These are phyloP conservation scores for Leucoptera coffeella DNA, from an alignment of 2,888 invertebrate genomes.

Conservation along the genomic window DNA sequence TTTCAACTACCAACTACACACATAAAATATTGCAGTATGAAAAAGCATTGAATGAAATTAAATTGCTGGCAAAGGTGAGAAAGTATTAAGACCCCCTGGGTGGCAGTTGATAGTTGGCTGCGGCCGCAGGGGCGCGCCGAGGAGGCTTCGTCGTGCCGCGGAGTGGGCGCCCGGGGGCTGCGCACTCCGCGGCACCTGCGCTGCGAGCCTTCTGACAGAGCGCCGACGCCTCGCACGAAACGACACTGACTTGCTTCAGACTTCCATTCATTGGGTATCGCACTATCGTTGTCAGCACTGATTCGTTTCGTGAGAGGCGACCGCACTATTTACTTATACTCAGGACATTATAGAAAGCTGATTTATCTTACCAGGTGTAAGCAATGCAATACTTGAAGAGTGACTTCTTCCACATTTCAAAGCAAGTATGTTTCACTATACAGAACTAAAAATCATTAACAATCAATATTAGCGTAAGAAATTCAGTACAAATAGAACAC, in stretches of 20 bases:
- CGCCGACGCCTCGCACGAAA: no score
- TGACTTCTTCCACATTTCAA: conserved; percentile 53
- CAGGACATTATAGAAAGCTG: conserved; percentile 50
- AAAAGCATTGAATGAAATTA: no score
- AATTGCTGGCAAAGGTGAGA: conserved; percentile 16
- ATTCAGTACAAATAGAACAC: conserved; percentile 39
- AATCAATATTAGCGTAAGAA: conserved; percentile 44
- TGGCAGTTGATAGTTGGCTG: conserved; percentile 45
- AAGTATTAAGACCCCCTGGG: conserved; percentile 27
- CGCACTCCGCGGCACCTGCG: no score
- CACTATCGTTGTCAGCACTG: no score
- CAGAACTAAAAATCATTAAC: conserved; percentile 48
- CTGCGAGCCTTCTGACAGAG: no score
- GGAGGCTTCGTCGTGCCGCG: no score
- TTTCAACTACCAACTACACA: conserved; percentile 46
- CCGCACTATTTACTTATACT: conserved; percentile 46
- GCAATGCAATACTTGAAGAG: conserved; percentile 51
- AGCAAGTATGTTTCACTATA: conserved; percentile 52
- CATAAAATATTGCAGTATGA: conserved; percentile 12
- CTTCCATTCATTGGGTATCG: no score
- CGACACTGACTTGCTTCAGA: no score
- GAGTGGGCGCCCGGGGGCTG: no score
- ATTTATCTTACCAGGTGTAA: conserved; percentile 53
- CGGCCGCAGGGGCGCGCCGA: conserved; percentile 31
- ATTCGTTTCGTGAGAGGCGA: conserved; percentile 41